phyloP scores from a whole-genome alignment of 2,888 invertebrate genomes.

The Anticlea derivata region DNA sequence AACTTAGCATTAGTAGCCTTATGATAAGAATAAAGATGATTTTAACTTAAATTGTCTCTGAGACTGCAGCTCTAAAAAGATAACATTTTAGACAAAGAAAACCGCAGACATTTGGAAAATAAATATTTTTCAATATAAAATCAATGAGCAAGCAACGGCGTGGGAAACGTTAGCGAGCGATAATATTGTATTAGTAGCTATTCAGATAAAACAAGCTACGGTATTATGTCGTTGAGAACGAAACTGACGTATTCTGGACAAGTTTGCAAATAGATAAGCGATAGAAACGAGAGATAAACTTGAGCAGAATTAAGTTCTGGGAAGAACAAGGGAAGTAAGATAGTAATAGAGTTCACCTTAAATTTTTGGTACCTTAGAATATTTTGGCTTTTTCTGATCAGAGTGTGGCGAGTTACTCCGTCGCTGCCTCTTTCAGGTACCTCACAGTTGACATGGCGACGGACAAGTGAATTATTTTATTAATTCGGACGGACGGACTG shows the following conservation, averaged over 20 bases:
- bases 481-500: too few relatives aligned
- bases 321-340: too few relatives aligned
- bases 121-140: constrained; percentile 45
- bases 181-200: constrained; percentile 54
- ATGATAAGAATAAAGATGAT: too few relatives aligned
- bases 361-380: too few relatives aligned
- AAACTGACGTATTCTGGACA: constrained; percentile 25
- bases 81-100: constrained; percentile 24
- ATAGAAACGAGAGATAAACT: neutral
- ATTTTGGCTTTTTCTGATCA: too few relatives aligned
- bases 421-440: too few relatives aligned
- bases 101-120: constrained; percentile 20
- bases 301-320: neutral
- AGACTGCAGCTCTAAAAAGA: constrained; percentile 12
- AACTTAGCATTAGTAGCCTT: too few relatives aligned
- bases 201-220: constrained; percentile 50
- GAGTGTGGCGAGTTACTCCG: too few relatives aligned
- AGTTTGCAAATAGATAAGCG: neutral
- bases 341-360: too few relatives aligned
- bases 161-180: constrained; percentile 46
- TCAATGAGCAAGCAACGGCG: constrained; percentile 46
- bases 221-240: constrained; percentile 30
- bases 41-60: too few relatives aligned
- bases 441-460: too few relatives aligned
- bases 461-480: too few relatives aligned